phyloP scores from a whole-genome alignment of 2,797 vertebrate species.

The Gallirallus australis region DNA sequence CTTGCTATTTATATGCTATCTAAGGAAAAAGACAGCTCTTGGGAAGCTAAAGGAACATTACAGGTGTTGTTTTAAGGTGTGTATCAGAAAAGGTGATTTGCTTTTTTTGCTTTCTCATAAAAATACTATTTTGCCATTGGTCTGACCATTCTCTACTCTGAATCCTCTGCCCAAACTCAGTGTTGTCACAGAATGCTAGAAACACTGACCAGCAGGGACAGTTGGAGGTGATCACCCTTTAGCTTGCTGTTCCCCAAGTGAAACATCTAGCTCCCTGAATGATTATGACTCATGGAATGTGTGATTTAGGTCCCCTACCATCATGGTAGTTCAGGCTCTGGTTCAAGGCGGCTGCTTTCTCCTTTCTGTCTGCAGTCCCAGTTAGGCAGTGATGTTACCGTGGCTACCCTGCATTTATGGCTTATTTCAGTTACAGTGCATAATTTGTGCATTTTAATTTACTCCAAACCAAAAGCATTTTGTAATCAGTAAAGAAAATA shows the following conservation, averaged over 20 bases:
- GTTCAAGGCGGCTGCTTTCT: neutral
- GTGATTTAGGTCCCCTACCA: neutral
- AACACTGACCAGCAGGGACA: neutral
- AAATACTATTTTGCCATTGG: neutral
- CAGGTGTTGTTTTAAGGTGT: neutral
- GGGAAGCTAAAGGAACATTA: neutral
- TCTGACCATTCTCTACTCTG: neutral
- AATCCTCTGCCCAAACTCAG: neutral
- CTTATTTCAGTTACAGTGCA: neutral
- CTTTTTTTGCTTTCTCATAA: neutral
- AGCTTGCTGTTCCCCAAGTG: neutral
- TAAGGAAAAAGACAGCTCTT: neutral
- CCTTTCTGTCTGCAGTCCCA: neutral
- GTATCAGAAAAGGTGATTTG: neutral
- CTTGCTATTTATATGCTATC: neutral
- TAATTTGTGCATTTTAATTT: conserved; percentile 22
- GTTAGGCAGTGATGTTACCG: neutral
- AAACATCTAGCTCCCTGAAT: neutral
- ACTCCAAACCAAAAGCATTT: neutral
- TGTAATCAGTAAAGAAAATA: conserved; percentile 3
- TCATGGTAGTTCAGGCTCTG: accelerated
- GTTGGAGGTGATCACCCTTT: neutral
- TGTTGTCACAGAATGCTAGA: neutral
- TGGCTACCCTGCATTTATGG: neutral
- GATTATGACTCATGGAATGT: neutral